phyloP scores from a whole-genome alignment of 2,797 vertebrate genomes.

The Euphonia xanthogaster region DNA sequence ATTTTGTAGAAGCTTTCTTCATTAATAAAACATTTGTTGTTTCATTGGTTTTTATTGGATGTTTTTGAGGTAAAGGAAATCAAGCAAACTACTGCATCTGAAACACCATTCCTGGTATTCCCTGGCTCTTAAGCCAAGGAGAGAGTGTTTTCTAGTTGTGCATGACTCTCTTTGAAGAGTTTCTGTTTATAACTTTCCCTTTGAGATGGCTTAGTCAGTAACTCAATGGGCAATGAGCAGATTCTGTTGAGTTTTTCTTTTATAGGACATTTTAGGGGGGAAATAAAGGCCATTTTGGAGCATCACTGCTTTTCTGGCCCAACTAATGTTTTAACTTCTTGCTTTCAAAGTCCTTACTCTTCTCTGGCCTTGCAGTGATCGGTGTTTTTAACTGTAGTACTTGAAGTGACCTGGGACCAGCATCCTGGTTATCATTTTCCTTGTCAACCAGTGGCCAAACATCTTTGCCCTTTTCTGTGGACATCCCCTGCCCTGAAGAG shows the following conservation, averaged over 20 bases:
- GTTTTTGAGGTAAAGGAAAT: not conserved
- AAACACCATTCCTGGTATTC: not conserved
- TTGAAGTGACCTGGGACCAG: not conserved
- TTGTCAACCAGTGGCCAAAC: not conserved
- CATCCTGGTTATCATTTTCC: not conserved
- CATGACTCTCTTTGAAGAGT: not conserved
- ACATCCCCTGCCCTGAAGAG: not conserved
- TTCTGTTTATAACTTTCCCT: not conserved
- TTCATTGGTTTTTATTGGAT: not conserved
- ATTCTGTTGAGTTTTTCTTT: not conserved
- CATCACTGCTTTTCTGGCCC: not conserved
- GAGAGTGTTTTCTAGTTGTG: not conserved
- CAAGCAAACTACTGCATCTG: not conserved
- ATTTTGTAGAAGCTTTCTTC: conserved; percentile 12
- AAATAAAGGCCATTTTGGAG: not conserved
- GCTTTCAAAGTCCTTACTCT: not conserved
- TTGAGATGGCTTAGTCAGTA: not conserved
- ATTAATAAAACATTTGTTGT: conserved; percentile 51
- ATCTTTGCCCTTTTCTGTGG: not conserved
- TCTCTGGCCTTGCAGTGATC: not conserved
- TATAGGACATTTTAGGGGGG: not conserved
- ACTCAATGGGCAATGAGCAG: not conserved
- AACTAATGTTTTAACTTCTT: not conserved
- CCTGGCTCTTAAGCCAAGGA: not conserved
- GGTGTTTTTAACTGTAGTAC: not conserved